Base-by-base conservation (phyloP, 2,888 invertebrate genomes). In the Trachelus stipa region DNA sequence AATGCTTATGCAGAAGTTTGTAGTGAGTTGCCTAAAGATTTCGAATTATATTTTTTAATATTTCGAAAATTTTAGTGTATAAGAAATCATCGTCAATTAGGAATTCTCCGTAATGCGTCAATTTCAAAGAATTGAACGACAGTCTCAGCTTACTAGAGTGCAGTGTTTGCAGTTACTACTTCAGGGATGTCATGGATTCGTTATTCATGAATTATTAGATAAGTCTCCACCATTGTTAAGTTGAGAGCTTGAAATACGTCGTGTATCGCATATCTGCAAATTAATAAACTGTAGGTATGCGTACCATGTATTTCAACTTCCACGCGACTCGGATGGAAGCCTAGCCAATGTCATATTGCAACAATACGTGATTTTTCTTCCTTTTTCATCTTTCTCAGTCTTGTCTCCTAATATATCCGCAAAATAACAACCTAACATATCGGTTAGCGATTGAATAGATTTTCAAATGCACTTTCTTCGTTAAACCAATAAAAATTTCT, bases 51-150 rank as follows among this genome's bases (percentile, higher is more conserved):
- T 86, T 87, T 88, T 87, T 88, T 84, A 56, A 56, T 84, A 88
- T 83, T 85, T 81, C 75, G 82, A 83, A 74, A 77, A 80, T 81
- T 81, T 81, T 86, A 87, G 82, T 73, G 77, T 75, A 76, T 88
- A 86, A 85, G 81, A 40, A 82, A 83, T 82, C 75, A 79, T 74
- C 80, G 87, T 88, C 87, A 88, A 88, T 88, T 88, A 88, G 85
- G 82, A 82, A 80, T 83, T 74, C 76, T 77, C 56, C 23, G 9
- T 56, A 56, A 56, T 15, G 56, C 56, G 56, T 56, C 56, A 56
- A 56, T 56, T 56, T 56, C 9, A 1, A 56, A 56, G 23, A 56
- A 56, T 23, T 56, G 56, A 23, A 56, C 56, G 23, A 23, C 56
- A 23, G 9, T 15, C 56, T 56, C 56, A 56, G 56, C 56, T 56